Base-by-base conservation (phyloP, 2,113 vertebrate genomes). In the Myotis yumanensis region DNA sequence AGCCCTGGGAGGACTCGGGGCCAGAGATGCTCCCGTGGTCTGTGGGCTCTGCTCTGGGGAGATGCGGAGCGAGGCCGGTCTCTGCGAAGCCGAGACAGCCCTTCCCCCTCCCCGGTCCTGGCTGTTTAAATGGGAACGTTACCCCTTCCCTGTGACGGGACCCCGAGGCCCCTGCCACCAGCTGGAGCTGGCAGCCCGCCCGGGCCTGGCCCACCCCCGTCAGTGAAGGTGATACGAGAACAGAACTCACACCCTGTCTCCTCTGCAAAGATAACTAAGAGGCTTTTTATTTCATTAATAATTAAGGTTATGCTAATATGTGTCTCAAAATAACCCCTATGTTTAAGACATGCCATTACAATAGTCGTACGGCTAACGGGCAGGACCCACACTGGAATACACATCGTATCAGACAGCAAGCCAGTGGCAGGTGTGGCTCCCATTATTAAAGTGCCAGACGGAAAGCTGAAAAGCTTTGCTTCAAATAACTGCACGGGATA, bases 231-330 rank as follows among this genome's bases (percentile, higher is more conserved):
- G 80, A 77, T 15, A 4, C 2, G 11, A 57, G 62, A 82, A 75
- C 83, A 82, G 43, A 75, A 62, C 66, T 52, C 91, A n/a, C 25
- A 1, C 22, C 40, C 59, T 40, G 51, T 81, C 62, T 80, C 76
- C 40, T 82, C 43, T 6, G 79, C 72, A 40, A n/a, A 72, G 64
- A 35, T 0, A 72, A 51, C 83, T 64, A 23, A 80, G 83, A 90
- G 59, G 17, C 15, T 80, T 69, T 83, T 89, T 91, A 86, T 95
- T 97, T 96, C 95, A 97, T 93, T 95, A 95, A 52, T 93, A 89
- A 96, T 75, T 80, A 91, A 84, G 69, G 93, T 84, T 64, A 75
- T 59, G 93, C 86, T 90, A 86, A 83, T 77, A 72, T 85, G 68
- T 93, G 85, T 68, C 95, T 57, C 62, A 85, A 96, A 95, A 89